These are phyloP conservation scores for Zelostemma sp. DNA, from an alignment of 1,140 invertebrate species.

Conservation along the genomic window DNA sequence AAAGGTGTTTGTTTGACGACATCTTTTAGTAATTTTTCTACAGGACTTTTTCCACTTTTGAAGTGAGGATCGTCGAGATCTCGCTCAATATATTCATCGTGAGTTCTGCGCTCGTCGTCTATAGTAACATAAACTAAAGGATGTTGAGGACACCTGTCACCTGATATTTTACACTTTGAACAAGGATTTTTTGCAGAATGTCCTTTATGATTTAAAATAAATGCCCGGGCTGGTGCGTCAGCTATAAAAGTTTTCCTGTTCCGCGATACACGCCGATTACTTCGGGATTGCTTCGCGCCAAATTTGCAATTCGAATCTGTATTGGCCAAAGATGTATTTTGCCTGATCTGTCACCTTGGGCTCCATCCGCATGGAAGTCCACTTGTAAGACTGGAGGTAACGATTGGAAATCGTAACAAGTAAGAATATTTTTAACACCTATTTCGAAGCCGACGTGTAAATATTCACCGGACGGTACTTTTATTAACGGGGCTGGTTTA, in stretches of 20 bases:
- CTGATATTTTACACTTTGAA: slow-evolving; percentile 20
- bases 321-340: slow-evolving; percentile 23
- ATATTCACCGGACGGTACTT: slow-evolving; percentile 16
- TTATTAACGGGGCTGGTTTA: neutral
- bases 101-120: slow-evolving; percentile 7
- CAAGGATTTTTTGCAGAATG: slow-evolving; percentile 14
- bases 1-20: slow-evolving; percentile 24
- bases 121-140: neutral
- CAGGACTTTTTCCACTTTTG: slow-evolving; percentile 12
- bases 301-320: slow-evolving; percentile 16
- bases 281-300: slow-evolving; percentile 5
- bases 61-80: slow-evolving; percentile 27
- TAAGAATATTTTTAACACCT: slow-evolving; percentile 3
- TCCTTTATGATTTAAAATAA: slow-evolving; percentile 17
- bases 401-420: neutral
- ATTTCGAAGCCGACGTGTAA: slow-evolving; percentile 17
- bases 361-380: slow-evolving; percentile 19
- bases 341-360: neutral
- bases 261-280: slow-evolving; percentile 25
- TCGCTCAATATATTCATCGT: slow-evolving; percentile 20
- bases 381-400: slow-evolving; percentile 15
- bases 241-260: slow-evolving; percentile 17
- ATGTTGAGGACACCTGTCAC: neutral
- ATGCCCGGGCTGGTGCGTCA: slow-evolving; percentile 20
- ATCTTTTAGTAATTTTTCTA: slow-evolving; percentile 12